A percentile compares a stretch with the other conserved stretches of the same genome.
phyloP scores from a whole-genome alignment of 2,113 vertebrate species.

The Platysteira castanea region DNA sequence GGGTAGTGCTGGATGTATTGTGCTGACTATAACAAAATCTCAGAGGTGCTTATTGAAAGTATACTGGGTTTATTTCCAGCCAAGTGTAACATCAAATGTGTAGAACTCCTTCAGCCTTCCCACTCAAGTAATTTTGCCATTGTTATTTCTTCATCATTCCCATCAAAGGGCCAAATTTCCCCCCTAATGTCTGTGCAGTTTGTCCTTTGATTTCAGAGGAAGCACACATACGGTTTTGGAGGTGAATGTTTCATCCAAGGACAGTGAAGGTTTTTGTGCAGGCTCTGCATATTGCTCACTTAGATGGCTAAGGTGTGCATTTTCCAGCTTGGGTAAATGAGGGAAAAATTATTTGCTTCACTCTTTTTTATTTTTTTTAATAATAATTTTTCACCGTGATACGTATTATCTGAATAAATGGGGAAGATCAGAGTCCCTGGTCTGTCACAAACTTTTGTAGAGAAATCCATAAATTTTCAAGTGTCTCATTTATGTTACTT shows the following conservation, averaged over 20 bases:
- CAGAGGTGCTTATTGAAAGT: neutral
- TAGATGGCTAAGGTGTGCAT: neutral
- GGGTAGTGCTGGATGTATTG: neutral
- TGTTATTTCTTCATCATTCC: conserved; percentile 25
- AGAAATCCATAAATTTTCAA: neutral
- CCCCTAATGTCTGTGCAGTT: neutral
- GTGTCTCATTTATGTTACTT: neutral
- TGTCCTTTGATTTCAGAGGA: conserved; percentile 17
- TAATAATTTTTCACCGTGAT: neutral
- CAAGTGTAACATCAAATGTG: neutral
- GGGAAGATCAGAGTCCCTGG: neutral
- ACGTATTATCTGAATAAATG: neutral
- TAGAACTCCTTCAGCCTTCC: conserved; percentile 18
- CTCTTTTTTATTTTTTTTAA: neutral
- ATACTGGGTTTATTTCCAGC: neutral
- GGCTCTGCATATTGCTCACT: neutral
- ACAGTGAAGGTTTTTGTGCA: neutral
- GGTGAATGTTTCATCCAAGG: neutral
- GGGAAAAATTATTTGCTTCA: neutral
- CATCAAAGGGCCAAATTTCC: neutral
- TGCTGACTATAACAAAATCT: neutral
- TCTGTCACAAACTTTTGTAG: neutral
- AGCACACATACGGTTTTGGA: neutral
- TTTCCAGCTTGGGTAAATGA: neutral
- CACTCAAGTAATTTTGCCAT: conserved; percentile 20